Conservation (phyloP, 2,797 vertebrate genomes). For the Eremophila alpestris region DNA sequence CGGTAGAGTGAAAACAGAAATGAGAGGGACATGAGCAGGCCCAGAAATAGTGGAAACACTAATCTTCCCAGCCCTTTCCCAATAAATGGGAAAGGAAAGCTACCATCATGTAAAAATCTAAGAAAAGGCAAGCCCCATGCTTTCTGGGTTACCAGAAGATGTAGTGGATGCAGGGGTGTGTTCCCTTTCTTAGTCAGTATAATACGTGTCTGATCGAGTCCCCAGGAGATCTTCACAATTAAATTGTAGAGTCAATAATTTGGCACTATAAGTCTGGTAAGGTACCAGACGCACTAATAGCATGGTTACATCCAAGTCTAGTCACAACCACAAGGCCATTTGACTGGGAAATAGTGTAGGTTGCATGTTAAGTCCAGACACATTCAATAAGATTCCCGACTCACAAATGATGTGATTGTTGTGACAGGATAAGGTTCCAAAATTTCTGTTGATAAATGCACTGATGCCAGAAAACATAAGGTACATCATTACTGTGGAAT, state of each 20-base stretch:
- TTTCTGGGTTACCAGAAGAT: neutral
- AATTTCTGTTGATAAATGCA: neutral
- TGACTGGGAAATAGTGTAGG: neutral
- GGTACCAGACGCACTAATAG: neutral
- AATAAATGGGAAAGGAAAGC: neutral
- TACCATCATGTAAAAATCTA: neutral
- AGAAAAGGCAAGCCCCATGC: neutral
- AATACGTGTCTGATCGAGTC: accelerated
- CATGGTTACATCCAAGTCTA: neutral
- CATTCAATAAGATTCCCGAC: neutral
- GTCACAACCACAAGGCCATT: too few relatives aligned
- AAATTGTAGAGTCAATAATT: neutral
- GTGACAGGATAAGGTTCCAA: neutral
- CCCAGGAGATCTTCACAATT: neutral
- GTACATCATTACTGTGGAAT: neutral
- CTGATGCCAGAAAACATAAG: neutral
- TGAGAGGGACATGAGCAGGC: neutral
- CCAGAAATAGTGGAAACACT: neutral
- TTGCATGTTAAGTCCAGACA: accelerated
- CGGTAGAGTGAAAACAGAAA: neutral
- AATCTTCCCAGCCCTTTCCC: accelerated
- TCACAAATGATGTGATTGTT: neutral
- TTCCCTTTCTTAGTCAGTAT: neutral
- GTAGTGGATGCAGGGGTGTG: accelerated
- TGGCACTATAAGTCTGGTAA: neutral